phyloP scores from a whole-genome alignment of 1,140 invertebrate species.

The Drosophila trapezifrons region DNA sequence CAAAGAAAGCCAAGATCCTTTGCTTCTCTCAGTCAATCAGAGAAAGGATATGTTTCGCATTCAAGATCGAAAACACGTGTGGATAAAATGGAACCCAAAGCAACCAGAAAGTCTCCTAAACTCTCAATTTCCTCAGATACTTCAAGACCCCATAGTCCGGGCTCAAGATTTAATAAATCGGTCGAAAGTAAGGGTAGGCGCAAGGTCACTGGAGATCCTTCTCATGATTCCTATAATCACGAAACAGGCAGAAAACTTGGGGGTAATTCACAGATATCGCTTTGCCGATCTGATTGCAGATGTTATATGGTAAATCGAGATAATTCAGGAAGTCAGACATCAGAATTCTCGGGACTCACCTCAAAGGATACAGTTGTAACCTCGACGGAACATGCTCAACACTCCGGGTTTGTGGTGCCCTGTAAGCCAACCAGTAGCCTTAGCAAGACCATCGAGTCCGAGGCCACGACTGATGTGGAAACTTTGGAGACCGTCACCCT shows the following conservation, averaged over 20 bases:
- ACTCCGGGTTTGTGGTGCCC: no score
- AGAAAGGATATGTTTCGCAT: not conserved
- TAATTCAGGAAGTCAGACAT: no score
- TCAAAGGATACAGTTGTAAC: not conserved
- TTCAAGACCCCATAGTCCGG: no score
- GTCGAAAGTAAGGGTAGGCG: not conserved
- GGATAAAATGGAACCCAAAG: no score
- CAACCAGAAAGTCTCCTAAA: no score
- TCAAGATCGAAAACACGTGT: no score
- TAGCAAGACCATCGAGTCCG: not conserved
- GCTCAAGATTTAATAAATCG: not conserved
- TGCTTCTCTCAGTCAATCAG: not conserved
- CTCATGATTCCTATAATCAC: not conserved
- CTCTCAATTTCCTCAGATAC: not conserved
- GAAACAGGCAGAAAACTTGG: not conserved
- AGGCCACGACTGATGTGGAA: not conserved
- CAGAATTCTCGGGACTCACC: no score
- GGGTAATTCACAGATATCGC: not conserved
- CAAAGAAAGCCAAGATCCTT: not conserved
- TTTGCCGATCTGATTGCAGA: not conserved
- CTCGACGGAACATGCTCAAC: not conserved
- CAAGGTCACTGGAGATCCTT: not conserved
- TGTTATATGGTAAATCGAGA: not conserved
- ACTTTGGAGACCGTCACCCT: constrained; percentile 19
- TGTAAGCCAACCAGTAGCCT: not conserved